Percentiles rank a stretch among this genome's conserved stretches.
Conservation (phyloP, 2,797 vertebrate species). For the Silurus lanzhouensis region DNA sequence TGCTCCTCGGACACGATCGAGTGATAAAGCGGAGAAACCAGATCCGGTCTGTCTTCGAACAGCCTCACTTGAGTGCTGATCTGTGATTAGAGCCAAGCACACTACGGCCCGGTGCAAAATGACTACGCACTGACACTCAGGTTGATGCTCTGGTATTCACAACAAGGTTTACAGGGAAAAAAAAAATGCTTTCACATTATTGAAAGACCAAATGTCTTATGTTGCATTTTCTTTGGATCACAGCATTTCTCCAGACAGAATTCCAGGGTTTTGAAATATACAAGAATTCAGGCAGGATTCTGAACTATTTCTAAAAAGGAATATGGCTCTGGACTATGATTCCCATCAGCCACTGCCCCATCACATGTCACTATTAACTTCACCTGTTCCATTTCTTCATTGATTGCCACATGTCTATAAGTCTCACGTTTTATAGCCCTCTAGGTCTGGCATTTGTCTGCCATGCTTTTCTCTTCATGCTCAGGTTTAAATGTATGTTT, state of each 20-base stretch:
- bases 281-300: not conserved
- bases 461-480: too few relatives aligned
- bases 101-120: constrained; percentile 5
- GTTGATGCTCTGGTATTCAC: not conserved
- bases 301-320: too few relatives aligned
- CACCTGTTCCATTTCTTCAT: too few relatives aligned
- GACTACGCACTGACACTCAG: constrained; percentile 24
- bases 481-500: too few relatives aligned
- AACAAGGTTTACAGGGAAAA: not conserved
- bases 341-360: too few relatives aligned
- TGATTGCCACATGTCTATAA: too few relatives aligned
- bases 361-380: too few relatives aligned
- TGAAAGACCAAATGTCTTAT: not conserved
- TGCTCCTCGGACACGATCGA: constrained; percentile 70
- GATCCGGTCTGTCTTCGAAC: constrained; percentile 67
- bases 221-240: not conserved
- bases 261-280: not conserved
- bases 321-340: too few relatives aligned
- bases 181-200: not conserved
- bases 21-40: constrained; percentile 75
- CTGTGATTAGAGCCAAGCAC: constrained; percentile 45
- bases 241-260: not conserved
- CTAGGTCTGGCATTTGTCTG: too few relatives aligned
- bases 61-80: constrained; percentile 60
- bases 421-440: too few relatives aligned